Evolutionary conservation across 2,797 vertebrate genomes (phyloP).

Genomic region (Sebastes trivittatus): DNA sequence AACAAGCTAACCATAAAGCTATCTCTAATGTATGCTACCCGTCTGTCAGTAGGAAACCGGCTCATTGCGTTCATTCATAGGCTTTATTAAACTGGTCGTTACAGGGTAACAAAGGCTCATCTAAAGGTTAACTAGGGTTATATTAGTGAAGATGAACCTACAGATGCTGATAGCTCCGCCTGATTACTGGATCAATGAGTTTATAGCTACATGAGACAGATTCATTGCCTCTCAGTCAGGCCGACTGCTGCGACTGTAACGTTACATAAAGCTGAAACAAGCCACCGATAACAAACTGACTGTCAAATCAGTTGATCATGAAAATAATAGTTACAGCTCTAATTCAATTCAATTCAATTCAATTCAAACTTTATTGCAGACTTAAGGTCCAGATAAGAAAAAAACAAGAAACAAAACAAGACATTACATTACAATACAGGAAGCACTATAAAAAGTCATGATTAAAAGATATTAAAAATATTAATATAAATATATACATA

Average conservation of each 20-base stretch:
- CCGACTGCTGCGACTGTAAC: neutral
- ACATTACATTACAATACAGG: too few relatives aligned
- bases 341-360: too few relatives aligned
- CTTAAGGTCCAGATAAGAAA: too few relatives aligned
- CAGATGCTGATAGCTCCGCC: neutral
- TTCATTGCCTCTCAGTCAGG: neutral
- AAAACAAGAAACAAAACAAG: too few relatives aligned
- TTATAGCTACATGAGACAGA: neutral
- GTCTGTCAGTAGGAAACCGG: neutral
- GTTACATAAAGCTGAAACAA: neutral
- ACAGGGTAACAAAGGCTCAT: neutral
- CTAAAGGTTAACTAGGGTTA: neutral
- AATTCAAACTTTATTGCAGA: too few relatives aligned
- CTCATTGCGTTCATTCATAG: neutral
- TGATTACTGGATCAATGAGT: neutral
- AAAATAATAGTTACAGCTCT: neutral
- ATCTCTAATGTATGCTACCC: accelerated
- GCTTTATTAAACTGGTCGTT: accelerated
- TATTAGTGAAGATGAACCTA: neutral
- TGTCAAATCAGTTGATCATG: neutral
- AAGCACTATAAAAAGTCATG: too few relatives aligned
- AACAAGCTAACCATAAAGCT: conserved; percentile 6
- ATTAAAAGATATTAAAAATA: too few relatives aligned
- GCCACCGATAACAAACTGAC: neutral
- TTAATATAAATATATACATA: too few relatives aligned